phyloP scores from a whole-genome alignment of 2,797 vertebrate genomes.

The Poecilia gillii region DNA sequence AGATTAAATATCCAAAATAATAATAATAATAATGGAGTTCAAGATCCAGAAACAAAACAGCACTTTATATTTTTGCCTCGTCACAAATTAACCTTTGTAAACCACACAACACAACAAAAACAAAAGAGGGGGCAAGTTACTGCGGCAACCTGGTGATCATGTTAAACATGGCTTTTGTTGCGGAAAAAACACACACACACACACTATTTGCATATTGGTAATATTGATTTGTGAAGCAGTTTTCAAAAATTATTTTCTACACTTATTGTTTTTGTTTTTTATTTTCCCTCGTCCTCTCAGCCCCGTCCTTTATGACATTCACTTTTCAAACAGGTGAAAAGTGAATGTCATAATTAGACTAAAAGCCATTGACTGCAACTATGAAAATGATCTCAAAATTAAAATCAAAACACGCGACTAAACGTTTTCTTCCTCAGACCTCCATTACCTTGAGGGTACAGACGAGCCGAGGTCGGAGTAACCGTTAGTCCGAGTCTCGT shows the following conservation, averaged over 20 bases:
- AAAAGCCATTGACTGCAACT: neutral
- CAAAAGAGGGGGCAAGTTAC: neutral
- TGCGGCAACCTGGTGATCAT: neutral
- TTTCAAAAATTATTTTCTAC: neutral
- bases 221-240: neutral
- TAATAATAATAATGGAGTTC: neutral
- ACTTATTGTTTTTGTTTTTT: neutral
- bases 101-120: neutral
- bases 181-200: neutral
- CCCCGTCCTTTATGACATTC: accelerated
- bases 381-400: neutral
- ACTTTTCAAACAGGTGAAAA: neutral
- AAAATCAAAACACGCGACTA: neutral
- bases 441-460: slow-evolving; percentile 90
- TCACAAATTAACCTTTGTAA: slow-evolving; percentile 7
- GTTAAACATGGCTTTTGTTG: neutral
- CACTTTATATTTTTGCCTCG: slow-evolving; percentile 17
- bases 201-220: neutral
- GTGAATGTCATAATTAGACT: neutral
- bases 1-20: slow-evolving; percentile 1
- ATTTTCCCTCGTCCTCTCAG: too few species aligned
- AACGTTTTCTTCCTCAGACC: neutral
- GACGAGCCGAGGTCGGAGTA: slow-evolving; percentile 95
- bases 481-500: slow-evolving; percentile 90
- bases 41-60: slow-evolving; percentile 9